A percentile compares a stretch with the other conserved stretches of the same genome.
Evolutionary conservation across 2,797 vertebrate species (phyloP).

Genomic region (Pseudomugil tenellus): DNA sequence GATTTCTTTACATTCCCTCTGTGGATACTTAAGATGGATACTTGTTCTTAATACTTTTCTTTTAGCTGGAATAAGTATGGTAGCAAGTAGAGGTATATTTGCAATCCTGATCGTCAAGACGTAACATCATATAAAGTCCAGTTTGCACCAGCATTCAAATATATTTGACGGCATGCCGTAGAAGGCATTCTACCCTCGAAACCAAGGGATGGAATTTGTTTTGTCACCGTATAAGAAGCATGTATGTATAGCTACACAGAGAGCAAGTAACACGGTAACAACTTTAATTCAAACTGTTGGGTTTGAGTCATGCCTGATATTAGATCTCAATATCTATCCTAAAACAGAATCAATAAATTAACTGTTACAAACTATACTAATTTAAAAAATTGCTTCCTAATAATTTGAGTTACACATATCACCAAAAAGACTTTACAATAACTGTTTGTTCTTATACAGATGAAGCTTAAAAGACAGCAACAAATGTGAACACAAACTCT

Average conservation of each 20-base stretch:
- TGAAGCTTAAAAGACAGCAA: conserved; percentile 14
- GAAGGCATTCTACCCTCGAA: not conserved
- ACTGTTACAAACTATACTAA: not conserved
- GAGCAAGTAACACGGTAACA: not conserved
- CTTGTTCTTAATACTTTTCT: not conserved
- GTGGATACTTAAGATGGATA: not conserved
- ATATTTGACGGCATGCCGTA: not conserved
- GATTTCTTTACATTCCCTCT: not conserved
- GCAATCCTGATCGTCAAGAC: not conserved
- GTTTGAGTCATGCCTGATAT: not conserved
- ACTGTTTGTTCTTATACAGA: conserved; percentile 24
- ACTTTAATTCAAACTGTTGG: not conserved
- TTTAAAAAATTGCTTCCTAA: not conserved
- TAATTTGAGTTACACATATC: not conserved
- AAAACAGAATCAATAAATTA: not conserved
- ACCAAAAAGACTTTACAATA: conserved; percentile 1
- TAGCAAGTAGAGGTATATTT: not conserved
- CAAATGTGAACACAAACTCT: conserved; percentile 7
- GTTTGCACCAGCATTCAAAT: not conserved
- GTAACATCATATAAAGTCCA: not conserved
- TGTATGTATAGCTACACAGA: not conserved
- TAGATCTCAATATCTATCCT: not conserved
- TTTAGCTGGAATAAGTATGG: not conserved
- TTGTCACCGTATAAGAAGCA: not conserved
- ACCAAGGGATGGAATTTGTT: not conserved